Conservation (phyloP, 1,140 invertebrate genomes). For the Andricus grossulariae region DNA sequence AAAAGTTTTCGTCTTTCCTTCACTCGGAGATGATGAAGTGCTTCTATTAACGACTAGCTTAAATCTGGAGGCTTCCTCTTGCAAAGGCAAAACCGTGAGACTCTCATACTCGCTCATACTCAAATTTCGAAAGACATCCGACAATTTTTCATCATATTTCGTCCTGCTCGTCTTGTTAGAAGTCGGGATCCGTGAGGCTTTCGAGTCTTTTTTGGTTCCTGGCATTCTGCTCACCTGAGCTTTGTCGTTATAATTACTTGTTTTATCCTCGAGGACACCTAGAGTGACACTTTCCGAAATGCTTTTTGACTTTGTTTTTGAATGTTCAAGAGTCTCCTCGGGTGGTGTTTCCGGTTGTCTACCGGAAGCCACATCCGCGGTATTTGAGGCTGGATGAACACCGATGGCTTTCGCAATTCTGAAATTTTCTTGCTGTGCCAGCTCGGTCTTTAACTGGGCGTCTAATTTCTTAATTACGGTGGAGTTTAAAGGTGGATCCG, state of each 20-base stretch:
- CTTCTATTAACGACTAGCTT: slow-evolving; percentile 61
- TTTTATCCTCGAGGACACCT: background rate
- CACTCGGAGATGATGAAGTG: slow-evolving; percentile 38
- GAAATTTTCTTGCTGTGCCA: slow-evolving; percentile 45
- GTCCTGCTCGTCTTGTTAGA: slow-evolving; percentile 51
- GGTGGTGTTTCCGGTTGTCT: background rate
- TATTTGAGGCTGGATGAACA: slow-evolving; percentile 43
- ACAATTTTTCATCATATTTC: slow-evolving; percentile 50
- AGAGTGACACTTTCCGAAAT: slow-evolving; percentile 1
- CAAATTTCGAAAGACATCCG: slow-evolving; percentile 42
- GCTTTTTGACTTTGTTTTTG: background rate
- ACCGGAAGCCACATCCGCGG: background rate
- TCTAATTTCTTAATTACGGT: slow-evolving; percentile 29
- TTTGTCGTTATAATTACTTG: slow-evolving; percentile 12
- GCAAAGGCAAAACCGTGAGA: slow-evolving; percentile 65
- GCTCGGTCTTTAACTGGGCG: slow-evolving; percentile 1
- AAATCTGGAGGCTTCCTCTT: slow-evolving; percentile 53
- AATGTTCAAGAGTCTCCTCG: background rate
- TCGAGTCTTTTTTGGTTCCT: slow-evolving; percentile 56
- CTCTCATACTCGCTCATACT: slow-evolving; percentile 54
- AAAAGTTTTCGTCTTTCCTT: slow-evolving; percentile 51
- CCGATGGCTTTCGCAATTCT: slow-evolving; percentile 65
- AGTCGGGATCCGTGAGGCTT: slow-evolving; percentile 57
- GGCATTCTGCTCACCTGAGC: slow-evolving; percentile 37
- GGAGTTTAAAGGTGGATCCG: slow-evolving; percentile 10